Evolutionary conservation across 2,113 vertebrate genomes (phyloP).

Genomic region (Myotis lucifugus): DNA sequence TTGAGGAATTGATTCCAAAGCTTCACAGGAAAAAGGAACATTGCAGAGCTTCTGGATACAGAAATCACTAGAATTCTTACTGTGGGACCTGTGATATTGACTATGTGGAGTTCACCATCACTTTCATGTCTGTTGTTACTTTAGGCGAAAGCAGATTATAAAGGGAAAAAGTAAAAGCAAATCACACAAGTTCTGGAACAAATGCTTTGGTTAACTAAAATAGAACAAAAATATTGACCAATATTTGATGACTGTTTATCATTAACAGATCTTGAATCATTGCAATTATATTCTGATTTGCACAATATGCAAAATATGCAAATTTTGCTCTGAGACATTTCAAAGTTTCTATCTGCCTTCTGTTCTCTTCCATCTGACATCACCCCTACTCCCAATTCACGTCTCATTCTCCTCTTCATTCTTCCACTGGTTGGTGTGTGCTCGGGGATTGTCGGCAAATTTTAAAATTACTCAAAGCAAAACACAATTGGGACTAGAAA

Average conservation of each 20-base stretch:
- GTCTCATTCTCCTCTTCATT: background rate
- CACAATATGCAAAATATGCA: background rate
- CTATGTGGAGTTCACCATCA: background rate
- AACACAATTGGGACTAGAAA: background rate
- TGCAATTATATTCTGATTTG: background rate
- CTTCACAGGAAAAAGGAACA: background rate
- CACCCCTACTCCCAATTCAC: background rate
- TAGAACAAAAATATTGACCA: background rate
- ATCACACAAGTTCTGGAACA: background rate
- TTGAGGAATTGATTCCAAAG: background rate
- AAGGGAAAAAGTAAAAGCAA: conserved; percentile 39
- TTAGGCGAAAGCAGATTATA: background rate
- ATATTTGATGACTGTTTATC: background rate
- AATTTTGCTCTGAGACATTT: background rate
- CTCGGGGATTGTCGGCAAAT: background rate
- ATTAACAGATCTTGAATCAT: background rate
- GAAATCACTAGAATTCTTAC: background rate
- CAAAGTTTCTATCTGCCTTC: background rate
- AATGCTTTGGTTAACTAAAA: conserved; percentile 32
- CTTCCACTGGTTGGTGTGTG: background rate
- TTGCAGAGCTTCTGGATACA: background rate
- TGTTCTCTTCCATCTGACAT: background rate
- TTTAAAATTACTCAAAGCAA: background rate
- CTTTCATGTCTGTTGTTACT: conserved; percentile 35
- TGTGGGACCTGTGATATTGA: background rate